These are phyloP conservation scores for Drosophila melanosoma DNA, from an alignment of 2,888 invertebrate genomes.

Conservation along the genomic window DNA sequence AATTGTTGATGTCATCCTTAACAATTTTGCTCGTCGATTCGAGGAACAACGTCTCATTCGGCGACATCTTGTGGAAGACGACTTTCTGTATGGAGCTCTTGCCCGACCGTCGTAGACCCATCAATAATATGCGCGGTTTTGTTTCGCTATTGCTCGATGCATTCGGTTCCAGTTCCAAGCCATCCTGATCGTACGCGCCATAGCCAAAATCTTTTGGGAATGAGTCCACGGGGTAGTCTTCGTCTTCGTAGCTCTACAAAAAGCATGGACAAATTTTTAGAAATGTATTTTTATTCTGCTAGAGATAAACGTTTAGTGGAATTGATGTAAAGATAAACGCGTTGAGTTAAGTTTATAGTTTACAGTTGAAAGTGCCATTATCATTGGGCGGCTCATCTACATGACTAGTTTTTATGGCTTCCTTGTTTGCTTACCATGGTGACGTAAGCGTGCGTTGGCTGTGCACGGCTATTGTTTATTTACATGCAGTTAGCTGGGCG, in stretches of 20 bases:
- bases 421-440: slow-evolving; percentile 72
- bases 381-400: slow-evolving; percentile 20
- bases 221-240: slow-evolving; percentile 87
- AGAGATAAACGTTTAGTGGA: not conserved
- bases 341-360: slow-evolving; percentile 2
- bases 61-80: slow-evolving; percentile 99
- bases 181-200: slow-evolving; percentile 93
- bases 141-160: slow-evolving; percentile 83
- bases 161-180: slow-evolving; percentile 72
- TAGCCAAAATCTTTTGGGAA: slow-evolving; percentile 98
- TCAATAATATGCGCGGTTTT: slow-evolving; percentile 96
- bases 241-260: slow-evolving; percentile 86
- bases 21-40: slow-evolving; percentile 99
- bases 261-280: not conserved
- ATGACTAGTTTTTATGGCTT: slow-evolving; percentile 54
- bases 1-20: slow-evolving; percentile 98
- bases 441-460: slow-evolving; percentile 41
- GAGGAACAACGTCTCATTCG: slow-evolving; percentile 98
- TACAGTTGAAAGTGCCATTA: slow-evolving; percentile 20
- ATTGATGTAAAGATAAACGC: not conserved
- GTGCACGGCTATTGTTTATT: slow-evolving; percentile 23
- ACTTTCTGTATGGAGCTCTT: slow-evolving; percentile 99
- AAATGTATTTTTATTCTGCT: not conserved
- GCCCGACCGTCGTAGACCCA: slow-evolving; percentile 98
- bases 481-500: slow-evolving; percentile 38